phyloP scores from a whole-genome alignment of 2,797 vertebrate species.

The Benthosema pterotum region DNA sequence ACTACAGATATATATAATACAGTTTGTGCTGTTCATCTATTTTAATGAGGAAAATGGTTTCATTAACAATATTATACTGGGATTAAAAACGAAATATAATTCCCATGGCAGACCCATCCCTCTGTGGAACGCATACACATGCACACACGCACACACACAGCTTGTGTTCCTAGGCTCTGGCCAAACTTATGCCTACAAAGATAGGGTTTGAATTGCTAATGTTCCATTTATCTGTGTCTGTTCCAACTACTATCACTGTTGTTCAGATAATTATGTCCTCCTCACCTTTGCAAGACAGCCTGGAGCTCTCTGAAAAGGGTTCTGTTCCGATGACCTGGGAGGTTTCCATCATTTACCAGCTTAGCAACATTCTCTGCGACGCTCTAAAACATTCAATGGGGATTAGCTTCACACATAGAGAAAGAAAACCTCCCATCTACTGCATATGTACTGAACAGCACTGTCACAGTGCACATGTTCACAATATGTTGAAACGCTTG shows the following conservation, averaged over 20 bases:
- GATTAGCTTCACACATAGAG: neutral
- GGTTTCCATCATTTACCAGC: conserved; percentile 45
- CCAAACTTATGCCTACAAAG: conserved; percentile 16
- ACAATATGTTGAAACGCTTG: neutral
- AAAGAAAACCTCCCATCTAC: neutral
- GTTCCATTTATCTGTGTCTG: neutral
- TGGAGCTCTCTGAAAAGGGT: conserved; percentile 78
- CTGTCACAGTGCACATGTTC: neutral
- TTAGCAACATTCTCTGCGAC: conserved; percentile 59
- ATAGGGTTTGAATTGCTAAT: no score
- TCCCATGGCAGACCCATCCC: no score
- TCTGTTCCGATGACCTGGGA: conserved; percentile 51
- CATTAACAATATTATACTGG: no score
- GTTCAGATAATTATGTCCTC: conserved; percentile 32
- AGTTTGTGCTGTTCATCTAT: no score
- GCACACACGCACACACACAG: no score
- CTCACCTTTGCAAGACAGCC: conserved; percentile 76
- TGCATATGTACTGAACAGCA: neutral
- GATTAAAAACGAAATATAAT: no score
- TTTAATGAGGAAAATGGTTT: no score
- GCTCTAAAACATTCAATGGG: conserved; percentile 56
- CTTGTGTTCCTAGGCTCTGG: conserved; percentile 66
- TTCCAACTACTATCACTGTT: neutral
- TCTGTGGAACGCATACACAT: no score
- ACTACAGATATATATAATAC: no score